Evolutionary conservation across 2,888 invertebrate species (phyloP).

Genomic region (Schizaphis graminum): DNA sequence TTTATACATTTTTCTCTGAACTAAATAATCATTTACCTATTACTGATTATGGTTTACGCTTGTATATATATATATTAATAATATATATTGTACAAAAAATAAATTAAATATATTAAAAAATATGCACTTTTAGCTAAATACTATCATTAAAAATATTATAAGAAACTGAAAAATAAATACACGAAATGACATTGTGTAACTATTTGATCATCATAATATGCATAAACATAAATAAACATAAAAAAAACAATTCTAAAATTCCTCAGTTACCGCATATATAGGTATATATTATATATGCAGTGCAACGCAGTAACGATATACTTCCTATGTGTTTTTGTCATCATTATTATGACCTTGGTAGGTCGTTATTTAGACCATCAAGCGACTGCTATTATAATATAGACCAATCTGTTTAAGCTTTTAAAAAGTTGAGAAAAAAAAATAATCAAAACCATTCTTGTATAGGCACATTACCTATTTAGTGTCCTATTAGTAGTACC

Average conservation of each 20-base stretch:
- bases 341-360: slow-evolving; percentile 54
- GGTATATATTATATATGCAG: background rate
- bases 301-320: slow-evolving; percentile 29
- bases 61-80: too few relatives aligned
- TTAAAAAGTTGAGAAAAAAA: background rate
- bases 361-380: background rate
- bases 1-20: background rate
- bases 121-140: background rate
- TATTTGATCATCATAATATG: background rate
- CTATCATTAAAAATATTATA: background rate
- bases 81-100: background rate
- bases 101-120: background rate
- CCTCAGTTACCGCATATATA: background rate
- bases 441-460: background rate
- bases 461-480: background rate
- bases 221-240: background rate
- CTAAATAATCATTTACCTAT: background rate
- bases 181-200: background rate
- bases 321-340: slow-evolving; percentile 56
- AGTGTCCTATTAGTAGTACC: background rate
- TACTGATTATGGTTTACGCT: background rate
- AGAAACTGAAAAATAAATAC: background rate
- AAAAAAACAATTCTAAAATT: background rate
- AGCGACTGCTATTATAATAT: background rate
- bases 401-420: background rate